These are phyloP conservation scores for Ochotona princeps DNA, from an alignment of 2,113 vertebrate species.

Conservation along the genomic window DNA sequence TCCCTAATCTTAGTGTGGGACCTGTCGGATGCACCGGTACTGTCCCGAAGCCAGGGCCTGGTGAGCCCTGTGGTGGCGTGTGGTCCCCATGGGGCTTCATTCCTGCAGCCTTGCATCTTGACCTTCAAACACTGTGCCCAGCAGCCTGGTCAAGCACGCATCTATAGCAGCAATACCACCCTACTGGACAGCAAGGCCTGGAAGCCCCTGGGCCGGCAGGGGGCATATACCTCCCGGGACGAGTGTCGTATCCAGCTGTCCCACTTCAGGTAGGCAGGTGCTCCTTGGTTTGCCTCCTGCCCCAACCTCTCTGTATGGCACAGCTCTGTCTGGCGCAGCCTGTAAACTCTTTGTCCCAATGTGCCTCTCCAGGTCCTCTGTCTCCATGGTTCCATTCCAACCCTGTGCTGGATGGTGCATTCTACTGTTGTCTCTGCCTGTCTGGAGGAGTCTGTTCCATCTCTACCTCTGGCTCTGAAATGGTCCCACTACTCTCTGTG, in stretches of 20 bases:
- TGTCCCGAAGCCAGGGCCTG: slow-evolving; percentile 68
- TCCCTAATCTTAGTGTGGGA: slow-evolving; percentile 79
- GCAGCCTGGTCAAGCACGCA: slow-evolving; percentile 6
- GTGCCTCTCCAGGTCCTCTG: background rate
- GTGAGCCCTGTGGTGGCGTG: slow-evolving; percentile 81
- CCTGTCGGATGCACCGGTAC: slow-evolving; percentile 60
- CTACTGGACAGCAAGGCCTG: slow-evolving; percentile 70
- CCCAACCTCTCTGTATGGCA: background rate
- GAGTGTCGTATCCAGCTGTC: slow-evolving; percentile 74
- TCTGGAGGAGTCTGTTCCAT: background rate
- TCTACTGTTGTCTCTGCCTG: background rate
- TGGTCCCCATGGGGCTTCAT: slow-evolving; percentile 73
- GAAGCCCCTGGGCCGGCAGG: slow-evolving; percentile 45
- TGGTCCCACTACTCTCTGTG: background rate
- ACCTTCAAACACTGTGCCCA: slow-evolving; percentile 81
- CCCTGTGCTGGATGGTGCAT: background rate
- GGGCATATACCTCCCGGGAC: slow-evolving; percentile 57
- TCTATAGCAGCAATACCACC: slow-evolving; percentile 68
- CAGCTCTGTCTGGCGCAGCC: background rate
- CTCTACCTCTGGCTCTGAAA: background rate
- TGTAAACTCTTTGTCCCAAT: background rate
- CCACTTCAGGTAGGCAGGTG: slow-evolving; percentile 75
- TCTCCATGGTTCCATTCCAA: background rate
- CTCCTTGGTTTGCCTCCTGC: background rate
- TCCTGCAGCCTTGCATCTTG: slow-evolving; percentile 79